Conservation (phyloP, 1,140 invertebrate genomes). For the Chymomyza costata region DNA sequence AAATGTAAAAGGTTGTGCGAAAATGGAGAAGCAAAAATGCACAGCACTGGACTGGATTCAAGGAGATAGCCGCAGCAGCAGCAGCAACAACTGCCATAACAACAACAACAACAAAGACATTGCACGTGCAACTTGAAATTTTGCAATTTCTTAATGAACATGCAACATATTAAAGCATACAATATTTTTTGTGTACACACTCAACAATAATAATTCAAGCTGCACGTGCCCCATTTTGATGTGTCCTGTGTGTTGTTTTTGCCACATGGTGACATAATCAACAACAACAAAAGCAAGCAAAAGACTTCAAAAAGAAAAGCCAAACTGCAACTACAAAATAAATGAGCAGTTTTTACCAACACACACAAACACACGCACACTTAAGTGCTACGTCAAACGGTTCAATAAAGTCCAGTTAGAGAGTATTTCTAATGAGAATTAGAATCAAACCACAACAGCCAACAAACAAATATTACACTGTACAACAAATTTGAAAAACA, state of each 20-base stretch:
- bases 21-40: slow-evolving; percentile 30
- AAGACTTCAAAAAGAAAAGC: background rate
- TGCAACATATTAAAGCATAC: background rate
- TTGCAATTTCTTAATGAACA: too few species aligned
- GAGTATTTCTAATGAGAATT: background rate
- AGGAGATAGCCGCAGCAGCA: too few species aligned
- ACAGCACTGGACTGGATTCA: too few species aligned
- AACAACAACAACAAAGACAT: background rate
- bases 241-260: background rate
- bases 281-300: background rate
- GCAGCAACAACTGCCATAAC: too few species aligned
- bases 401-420: background rate
- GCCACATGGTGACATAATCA: background rate
- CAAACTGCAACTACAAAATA: background rate
- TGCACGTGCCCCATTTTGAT: background rate
- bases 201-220: slow-evolving; percentile 21
- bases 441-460: background rate
- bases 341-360: background rate
- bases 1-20: slow-evolving; percentile 57
- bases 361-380: background rate
- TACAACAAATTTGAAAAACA: background rate
- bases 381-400: background rate
- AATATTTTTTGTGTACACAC: slow-evolving; percentile 8
- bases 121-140: too few species aligned
- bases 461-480: background rate